Conservation (phyloP, 2,113 vertebrate genomes). For the Asarcornis scutulata region DNA sequence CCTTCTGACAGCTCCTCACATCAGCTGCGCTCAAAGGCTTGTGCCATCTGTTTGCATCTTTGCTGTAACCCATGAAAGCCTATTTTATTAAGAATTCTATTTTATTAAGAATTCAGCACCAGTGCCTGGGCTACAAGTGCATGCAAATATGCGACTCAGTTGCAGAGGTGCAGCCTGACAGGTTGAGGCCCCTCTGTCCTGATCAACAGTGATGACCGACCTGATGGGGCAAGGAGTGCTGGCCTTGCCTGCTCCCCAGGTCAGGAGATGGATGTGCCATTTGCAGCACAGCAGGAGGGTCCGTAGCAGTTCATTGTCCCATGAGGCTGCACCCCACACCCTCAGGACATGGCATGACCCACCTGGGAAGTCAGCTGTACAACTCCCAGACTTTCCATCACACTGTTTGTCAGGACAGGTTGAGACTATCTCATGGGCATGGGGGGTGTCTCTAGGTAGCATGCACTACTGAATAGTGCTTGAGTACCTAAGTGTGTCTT, state of each 20-base stretch:
- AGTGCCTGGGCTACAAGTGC: neutral
- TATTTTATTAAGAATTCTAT: neutral
- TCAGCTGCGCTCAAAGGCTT: neutral
- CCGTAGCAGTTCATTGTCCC: fast-evolving
- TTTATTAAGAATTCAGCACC: neutral
- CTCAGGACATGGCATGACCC: neutral
- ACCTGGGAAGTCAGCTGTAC: neutral
- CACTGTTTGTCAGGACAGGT: neutral
- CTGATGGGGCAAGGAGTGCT: neutral
- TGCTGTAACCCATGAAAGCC: neutral
- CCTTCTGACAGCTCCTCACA: neutral
- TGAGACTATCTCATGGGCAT: neutral
- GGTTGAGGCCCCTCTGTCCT: fast-evolving
- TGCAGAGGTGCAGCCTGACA: neutral
- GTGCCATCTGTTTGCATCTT: constrained; percentile 21
- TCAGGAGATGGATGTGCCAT: neutral
- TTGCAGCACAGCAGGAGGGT: neutral
- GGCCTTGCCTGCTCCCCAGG: neutral
- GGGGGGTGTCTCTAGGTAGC: neutral
- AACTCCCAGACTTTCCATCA: neutral
- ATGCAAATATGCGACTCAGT: neutral
- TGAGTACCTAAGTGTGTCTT: fast-evolving
- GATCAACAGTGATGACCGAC: neutral
- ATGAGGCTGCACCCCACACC: fast-evolving
- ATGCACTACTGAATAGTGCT: neutral